These are phyloP conservation scores for Callipepla squamata DNA, from an alignment of 2,113 vertebrate species.

Conservation along the genomic window DNA sequence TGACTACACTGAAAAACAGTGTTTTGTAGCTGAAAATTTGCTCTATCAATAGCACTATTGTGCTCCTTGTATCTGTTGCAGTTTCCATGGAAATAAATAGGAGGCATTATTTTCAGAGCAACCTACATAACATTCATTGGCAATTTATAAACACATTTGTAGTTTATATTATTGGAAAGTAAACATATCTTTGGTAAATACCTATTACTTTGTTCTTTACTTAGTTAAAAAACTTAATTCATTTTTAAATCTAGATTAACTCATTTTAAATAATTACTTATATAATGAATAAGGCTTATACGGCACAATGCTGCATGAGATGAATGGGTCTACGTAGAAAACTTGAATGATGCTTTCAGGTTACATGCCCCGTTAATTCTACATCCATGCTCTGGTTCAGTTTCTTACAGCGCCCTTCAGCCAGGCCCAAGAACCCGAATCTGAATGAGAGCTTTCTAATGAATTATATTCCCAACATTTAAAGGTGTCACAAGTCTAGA, in stretches of 20 bases:
- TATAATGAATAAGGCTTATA: slow-evolving; percentile 44
- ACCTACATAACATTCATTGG: neutral
- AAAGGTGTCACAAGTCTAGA: slow-evolving; percentile 10
- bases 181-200: slow-evolving; percentile 66
- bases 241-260: slow-evolving; percentile 41
- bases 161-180: slow-evolving; percentile 6
- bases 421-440: slow-evolving; percentile 17
- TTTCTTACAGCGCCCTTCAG: slow-evolving; percentile 23
- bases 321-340: neutral
- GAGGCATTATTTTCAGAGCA: neutral
- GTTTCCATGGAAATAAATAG: neutral
- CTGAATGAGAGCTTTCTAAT: neutral
- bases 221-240: neutral
- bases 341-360: neutral
- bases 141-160: slow-evolving; percentile 24
- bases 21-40: neutral
- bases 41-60: neutral
- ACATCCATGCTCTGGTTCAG: neutral
- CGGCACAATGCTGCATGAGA: neutral
- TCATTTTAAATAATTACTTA: slow-evolving; percentile 8
- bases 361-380: neutral
- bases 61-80: neutral
- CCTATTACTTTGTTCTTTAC: slow-evolving; percentile 19
- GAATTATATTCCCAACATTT: slow-evolving; percentile 9
- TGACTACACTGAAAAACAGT: neutral